Evolutionary conservation across 2,888 invertebrate genomes (phyloP), one percentile per base, ranked within the genome.

Genomic region (Barypeithes pellucidus): DNA sequence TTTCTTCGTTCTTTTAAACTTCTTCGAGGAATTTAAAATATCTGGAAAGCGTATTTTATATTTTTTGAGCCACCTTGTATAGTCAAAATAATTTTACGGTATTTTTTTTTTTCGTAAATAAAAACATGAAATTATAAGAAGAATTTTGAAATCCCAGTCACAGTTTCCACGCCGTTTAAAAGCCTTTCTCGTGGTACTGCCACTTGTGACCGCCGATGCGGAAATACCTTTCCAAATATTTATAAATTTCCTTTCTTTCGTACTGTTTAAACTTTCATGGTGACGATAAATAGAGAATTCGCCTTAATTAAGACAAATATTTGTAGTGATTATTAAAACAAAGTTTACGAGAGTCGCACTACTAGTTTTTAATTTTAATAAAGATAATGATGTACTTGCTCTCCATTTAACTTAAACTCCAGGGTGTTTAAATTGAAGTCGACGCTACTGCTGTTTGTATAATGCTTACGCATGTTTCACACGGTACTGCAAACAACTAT

Each of bases 291-390:
- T 62, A 70, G 45, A 61, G 36, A 63, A 60, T 45, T 66, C 73
- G 76, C 76, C 76, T 76, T 76, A 76, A 76, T 52, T 73, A 73
- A 73, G 76, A 76, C 73, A 73, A 76, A 76, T 76, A 75, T 75
- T 54, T 16, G 62, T 73, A 75, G 69, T 69, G 75, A 66, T 68
- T 59, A 57, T 50, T 59, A 54, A 60, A 60, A 60, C 22, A 67
- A 33, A 68, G 45, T 62, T 72, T 63, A 63, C 11, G 66, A 68
- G 73, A 65, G 66, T 66, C 67, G 70, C 67, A 75, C 75, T 71
- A 66, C 59, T 75, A 75, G 67, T 71, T 71, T 68, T 54, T 66
- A 69, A 69, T 52, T 68, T 67, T 39, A 57, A 29, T 29, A 67
- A 54, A 57, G 54, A 62, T 67, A n/a, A 72, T 54, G 24, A 71